phyloP scores from a whole-genome alignment of 2,797 vertebrate genomes.

The Ispidina lecontei region DNA sequence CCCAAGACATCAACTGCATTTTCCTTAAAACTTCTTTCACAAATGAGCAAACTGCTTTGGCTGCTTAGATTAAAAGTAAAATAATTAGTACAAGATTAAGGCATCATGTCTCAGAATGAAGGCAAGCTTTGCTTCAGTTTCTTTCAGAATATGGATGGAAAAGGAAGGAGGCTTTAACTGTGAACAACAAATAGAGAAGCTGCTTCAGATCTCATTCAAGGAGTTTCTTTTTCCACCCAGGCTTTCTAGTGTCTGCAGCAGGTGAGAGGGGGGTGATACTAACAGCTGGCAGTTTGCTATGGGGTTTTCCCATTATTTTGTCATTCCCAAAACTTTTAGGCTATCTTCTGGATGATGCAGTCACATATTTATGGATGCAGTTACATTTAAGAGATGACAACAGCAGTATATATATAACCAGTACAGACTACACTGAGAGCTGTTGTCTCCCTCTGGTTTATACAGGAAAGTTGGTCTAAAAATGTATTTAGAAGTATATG shows the following conservation, averaged over 20 bases:
- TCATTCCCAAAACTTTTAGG: background rate
- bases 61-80: background rate
- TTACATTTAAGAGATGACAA: background rate
- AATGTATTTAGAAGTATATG: background rate
- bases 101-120: background rate
- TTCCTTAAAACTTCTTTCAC: background rate
- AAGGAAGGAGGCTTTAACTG: background rate
- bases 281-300: background rate
- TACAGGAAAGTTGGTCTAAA: background rate
- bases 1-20: background rate
- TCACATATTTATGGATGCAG: background rate
- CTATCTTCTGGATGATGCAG: background rate
- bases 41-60: background rate
- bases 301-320: background rate
- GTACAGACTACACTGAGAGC: background rate
- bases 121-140: background rate
- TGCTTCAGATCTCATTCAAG: background rate
- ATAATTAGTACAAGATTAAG: background rate
- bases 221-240: background rate
- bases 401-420: background rate
- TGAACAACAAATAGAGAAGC: background rate
- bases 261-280: accelerated
- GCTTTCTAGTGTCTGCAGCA: background rate
- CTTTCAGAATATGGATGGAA: background rate
- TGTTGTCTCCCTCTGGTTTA: background rate